Conservation (phyloP, 2,888 invertebrate species). For the Ophion ellenae region DNA sequence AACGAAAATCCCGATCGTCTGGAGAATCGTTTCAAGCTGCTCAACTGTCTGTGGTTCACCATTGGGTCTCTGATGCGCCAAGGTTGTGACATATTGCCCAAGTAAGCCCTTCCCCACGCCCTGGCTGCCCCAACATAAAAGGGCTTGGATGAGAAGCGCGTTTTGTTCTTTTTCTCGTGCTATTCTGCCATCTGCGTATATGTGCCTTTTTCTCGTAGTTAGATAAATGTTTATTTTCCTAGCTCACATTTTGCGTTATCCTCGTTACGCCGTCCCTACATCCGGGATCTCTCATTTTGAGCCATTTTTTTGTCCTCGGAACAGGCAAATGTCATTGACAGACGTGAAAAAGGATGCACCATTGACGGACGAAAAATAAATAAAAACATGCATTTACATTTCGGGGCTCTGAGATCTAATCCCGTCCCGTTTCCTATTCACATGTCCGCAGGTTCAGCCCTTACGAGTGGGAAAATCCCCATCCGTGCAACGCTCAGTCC, state of each 20-base stretch:
- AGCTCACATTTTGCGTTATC: not conserved
- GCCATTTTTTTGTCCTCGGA: not conserved
- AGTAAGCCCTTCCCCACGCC: conserved; percentile 86
- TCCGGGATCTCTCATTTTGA: too few relatives aligned
- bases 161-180: not conserved
- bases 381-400: not conserved
- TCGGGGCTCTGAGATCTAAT: conserved; percentile 76
- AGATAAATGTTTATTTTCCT: not conserved
- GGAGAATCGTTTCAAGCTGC: conserved; percentile 96
- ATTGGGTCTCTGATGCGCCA: conserved; percentile 98
- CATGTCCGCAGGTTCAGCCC: conserved; percentile 92
- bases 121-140: not conserved
- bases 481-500: conserved; percentile 93
- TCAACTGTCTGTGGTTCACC: conserved; percentile 99
- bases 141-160: not conserved
- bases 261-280: too few relatives aligned
- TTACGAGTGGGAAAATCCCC: conserved; percentile 96
- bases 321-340: not conserved
- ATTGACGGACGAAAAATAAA: not conserved
- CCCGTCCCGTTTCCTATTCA: conserved; percentile 74
- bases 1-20: conserved; percentile 92
- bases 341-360: not conserved
- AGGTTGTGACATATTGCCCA: conserved; percentile 97
- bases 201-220: not conserved
- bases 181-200: not conserved